Evolutionary conservation across 2,113 vertebrate species (phyloP).

Genomic region (Etheostoma spectabile): DNA sequence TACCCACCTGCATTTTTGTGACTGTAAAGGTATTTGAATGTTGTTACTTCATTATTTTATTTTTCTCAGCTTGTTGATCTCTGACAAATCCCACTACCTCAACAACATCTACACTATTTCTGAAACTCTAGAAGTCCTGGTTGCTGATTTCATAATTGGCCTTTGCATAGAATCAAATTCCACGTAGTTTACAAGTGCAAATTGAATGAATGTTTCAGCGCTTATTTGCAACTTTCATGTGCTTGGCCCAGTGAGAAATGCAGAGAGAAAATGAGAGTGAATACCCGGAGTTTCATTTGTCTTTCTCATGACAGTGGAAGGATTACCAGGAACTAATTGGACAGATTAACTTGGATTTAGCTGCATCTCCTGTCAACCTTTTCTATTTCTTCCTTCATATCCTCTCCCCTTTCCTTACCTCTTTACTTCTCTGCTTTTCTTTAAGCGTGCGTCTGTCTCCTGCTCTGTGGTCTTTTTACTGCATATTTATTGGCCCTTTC

Average conservation of each 20-base stretch:
- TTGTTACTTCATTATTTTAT: background rate
- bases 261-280: slow-evolving; percentile 37
- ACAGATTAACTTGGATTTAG: slow-evolving; percentile 79
- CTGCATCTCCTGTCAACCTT: slow-evolving; percentile 71
- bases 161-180: slow-evolving; percentile 1
- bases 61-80: background rate
- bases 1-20: no score
- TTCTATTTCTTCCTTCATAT: slow-evolving; percentile 22
- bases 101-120: background rate
- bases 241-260: slow-evolving; percentile 30
- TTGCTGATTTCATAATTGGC: slow-evolving; percentile 25
- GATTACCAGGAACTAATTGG: slow-evolving; percentile 81
- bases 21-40: background rate
- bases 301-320: slow-evolving; percentile 73
- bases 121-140: background rate
- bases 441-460: slow-evolving; percentile 43
- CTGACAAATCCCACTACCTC: background rate
- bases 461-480: slow-evolving; percentile 30
- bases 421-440: slow-evolving; percentile 25
- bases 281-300: slow-evolving; percentile 61
- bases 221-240: slow-evolving; percentile 49
- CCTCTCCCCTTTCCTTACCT: background rate
- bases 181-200: slow-evolving; percentile 32
- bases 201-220: slow-evolving; percentile 29
- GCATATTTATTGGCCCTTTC: slow-evolving; percentile 46